Evolutionary conservation across 2,797 vertebrate species (phyloP), one percentile per base, ranked within the genome.

Genomic region (Crenichthys baileyi): DNA sequence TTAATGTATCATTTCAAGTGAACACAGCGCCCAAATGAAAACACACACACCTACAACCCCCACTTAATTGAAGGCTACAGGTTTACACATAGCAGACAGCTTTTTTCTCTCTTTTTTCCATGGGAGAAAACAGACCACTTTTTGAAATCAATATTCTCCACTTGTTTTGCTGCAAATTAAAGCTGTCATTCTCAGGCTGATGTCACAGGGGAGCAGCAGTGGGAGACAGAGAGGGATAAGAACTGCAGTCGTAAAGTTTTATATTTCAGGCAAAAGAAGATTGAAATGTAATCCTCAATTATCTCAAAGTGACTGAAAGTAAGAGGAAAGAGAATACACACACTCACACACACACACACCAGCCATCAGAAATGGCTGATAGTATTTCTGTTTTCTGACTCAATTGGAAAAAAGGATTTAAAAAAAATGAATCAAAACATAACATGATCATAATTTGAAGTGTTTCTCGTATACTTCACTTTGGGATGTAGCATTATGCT

Each of bases 1-100:
- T 96, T 95, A 96, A 97, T 96, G 95, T 96, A 96, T 96, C 96
- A 96, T 97, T 97, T 96, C 93, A 94, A 96, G 94, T 94, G 94
- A 95, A 95, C 94, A 94, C 87, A 83, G 92, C 91, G 94, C 94
- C 96, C 93, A 95, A 95, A 95, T 95, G 94, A 95, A 95, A 96
- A 96, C 95, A 95, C 93, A 51, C 92, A 96, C 93, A 97, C 95
- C 96, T 97, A 96, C 96, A 96, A 96, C 94, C 92, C 92, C 83
- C 86, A 92, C 94, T 95, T 97, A 97, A 97, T 96, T 96, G 96
- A 96, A 96, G 94, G 95, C 94, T 96, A 93, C 95, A 95, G 93
- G 94, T 96, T 96, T 95, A 93, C 94, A 94, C 91, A 93, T 90
- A 86, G 90, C 88, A 93, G 92, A 89, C 88, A 83, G 78, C 80